Evolutionary conservation across 2,888 invertebrate genomes (phyloP), one percentile per base, ranked within the genome.

Genomic region (Hipparchia semele): DNA sequence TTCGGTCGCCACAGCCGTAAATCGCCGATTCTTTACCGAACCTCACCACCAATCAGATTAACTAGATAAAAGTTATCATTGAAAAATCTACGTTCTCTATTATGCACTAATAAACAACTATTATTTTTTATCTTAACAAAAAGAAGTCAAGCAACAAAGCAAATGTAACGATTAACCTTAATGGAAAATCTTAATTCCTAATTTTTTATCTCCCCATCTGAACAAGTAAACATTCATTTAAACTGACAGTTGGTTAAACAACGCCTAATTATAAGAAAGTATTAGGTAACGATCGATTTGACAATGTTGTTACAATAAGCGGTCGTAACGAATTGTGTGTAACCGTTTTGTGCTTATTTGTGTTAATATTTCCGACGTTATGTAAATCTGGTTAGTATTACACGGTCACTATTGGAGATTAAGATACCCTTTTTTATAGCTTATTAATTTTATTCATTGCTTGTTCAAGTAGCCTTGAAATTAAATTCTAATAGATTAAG

Each of bases 221-320:
- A 53, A n/a, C 51, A 39, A 39, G 33, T 67, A 60, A 53, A 39
- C 49, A 70, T 72, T 72, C 33, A 73, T 71, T 72, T 33, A 68
- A 46, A 61, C 68, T 75, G 76, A 75, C 76, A 76, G 64, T 65
- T 66, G 68, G 70, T 60, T 54, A 71, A 74, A 73, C 73, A 68
- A 72, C 53, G 59, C 62, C 10, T 72, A 75, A 73, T 75, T 75
- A 73, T 53, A 12, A 65, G 6, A 23, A 65, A 51, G 49, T 71
- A 39, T 75, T 75, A 67, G n/a, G 54, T 70, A 73, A 75, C 70
- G 23, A 72, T 71, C 61, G 69, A 73, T 75, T 70, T 60, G 68
- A 75, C 68, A 71, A 61, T 71, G 60, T 56, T 62, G 65, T 70
- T 53, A 70, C 59, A 62, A 64, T 65, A 70, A 72, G 62, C 70